A percentile compares a stretch with the other conserved stretches of the same genome.
phyloP scores from a whole-genome alignment of 2,113 vertebrate genomes.

The Tetrao urogallus region DNA sequence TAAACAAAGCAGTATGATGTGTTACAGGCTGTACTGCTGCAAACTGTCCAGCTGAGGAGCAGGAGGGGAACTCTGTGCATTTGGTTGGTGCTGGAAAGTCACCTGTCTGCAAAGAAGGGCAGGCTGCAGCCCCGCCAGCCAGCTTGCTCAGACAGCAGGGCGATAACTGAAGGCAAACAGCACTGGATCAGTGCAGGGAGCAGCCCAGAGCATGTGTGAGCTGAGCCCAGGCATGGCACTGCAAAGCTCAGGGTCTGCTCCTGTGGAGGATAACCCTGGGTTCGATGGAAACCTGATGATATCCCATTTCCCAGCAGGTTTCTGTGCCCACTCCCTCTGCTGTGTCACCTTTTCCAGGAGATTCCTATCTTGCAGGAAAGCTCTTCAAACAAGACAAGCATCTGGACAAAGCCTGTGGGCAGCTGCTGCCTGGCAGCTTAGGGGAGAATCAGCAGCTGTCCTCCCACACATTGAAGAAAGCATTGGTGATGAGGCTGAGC shows the following conservation, averaged over 20 bases:
- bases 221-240: not conserved
- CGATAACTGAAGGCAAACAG: not conserved
- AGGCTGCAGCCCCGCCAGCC: not conserved
- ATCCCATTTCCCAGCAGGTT: not conserved
- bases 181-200: rapidly evolving
- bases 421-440: not conserved
- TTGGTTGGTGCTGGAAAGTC: not conserved
- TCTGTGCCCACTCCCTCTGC: not conserved
- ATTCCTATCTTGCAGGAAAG: not conserved
- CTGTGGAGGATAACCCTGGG: rapidly evolving
- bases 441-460: not conserved
- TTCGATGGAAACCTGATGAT: not conserved
- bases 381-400: not conserved
- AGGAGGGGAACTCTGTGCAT: not conserved
- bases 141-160: not conserved
- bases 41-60: not conserved
- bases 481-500: not conserved
- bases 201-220: rapidly evolving
- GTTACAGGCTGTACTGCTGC: not conserved
- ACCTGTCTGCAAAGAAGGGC: rapidly evolving
- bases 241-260: rapidly evolving
- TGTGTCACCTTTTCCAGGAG: not conserved
- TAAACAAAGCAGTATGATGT: conserved; percentile 14
- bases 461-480: not conserved
- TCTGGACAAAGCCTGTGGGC: not conserved